Base-by-base conservation (phyloP, 2,113 vertebrate genomes). In the Chascanopsetta lugubris region DNA sequence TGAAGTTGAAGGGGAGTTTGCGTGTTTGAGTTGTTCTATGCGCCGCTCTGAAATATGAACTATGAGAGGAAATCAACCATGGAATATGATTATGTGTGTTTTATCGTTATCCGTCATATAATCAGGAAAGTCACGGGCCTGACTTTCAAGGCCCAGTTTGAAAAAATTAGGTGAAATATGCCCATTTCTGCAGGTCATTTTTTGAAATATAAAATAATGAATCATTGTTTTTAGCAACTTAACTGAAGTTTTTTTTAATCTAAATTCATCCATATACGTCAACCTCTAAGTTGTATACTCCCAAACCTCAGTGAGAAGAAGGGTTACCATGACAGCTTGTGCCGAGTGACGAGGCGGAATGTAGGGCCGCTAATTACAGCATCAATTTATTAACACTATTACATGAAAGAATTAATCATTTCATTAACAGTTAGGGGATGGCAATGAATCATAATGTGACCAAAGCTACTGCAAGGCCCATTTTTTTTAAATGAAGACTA, bases 341-440 rank as follows among this genome's bases (percentile, higher is more conserved):
- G 70, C 53, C 72, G 63, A 29, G 71, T 79, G 69, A 80, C 43
- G 11, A 80, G 56, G 57, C 71, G 74, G 68, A 87, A 82, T 51
- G 49, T 65, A 69, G 42, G 57, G 34, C 70, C 48, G 46, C 72
- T 89, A 88, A 91, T 90, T 84, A 85, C 77, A 50, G 75, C 85
- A 87, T 83, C 61, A 83, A 87, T 90, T 86, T 86, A 91, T 92
- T 92, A 90, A 79, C 70, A 74, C 54, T 79, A 72, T 75, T 77
- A 84, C 79, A 84, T 84, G 64, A 79, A 82, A 83, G 56, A 91
- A 92, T 91, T 79, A 85, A 92, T 92, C 60, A 85, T 90, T 88
- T 87, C 86, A 91, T 92, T 91, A 90, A 74, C 61, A 67, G 67
- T 64, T 67, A 40, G 57, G 47, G 77, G 60, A 83, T 58, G 65